Conservation (phyloP, 1,140 invertebrate species). For the Stratiolaelaps scimitus region DNA sequence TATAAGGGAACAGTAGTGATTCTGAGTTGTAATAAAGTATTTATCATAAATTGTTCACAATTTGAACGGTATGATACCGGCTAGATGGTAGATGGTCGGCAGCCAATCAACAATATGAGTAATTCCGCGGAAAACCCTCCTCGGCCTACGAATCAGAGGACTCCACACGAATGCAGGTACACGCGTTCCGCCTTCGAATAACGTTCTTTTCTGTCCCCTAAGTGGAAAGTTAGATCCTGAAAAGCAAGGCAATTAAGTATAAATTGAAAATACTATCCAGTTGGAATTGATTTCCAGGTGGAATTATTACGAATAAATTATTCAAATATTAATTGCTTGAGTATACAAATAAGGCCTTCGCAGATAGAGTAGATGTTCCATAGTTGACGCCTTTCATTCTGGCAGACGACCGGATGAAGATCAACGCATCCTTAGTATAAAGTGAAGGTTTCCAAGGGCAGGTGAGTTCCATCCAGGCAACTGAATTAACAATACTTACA, state of each 20-base stretch:
- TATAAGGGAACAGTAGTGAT: too few species aligned
- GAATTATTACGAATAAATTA: too few species aligned
- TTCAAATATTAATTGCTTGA: too few species aligned
- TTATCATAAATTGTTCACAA: neutral
- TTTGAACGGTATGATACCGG: slow-evolving; percentile 35
- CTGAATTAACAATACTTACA: neutral
- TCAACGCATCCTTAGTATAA: too few species aligned
- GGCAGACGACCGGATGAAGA: too few species aligned
- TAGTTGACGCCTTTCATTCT: too few species aligned
- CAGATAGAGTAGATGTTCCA: too few species aligned
- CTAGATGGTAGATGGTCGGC: slow-evolving; percentile 40
- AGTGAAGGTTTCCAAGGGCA: too few species aligned
- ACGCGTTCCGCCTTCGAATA: slow-evolving; percentile 46
- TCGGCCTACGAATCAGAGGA: slow-evolving; percentile 30
- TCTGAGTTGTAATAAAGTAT: too few species aligned
- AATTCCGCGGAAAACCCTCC: slow-evolving; percentile 39
- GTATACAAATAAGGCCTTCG: too few species aligned
- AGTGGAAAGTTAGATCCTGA: slow-evolving; percentile 42
- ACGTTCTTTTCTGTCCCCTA: slow-evolving; percentile 43
- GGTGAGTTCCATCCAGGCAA: neutral
- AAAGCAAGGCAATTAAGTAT: neutral
- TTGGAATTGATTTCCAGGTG: too few species aligned
- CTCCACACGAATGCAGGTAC: slow-evolving; percentile 41
- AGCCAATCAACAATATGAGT: slow-evolving; percentile 43
- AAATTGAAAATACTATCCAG: too few species aligned